Evolutionary conservation across 2,113 vertebrate species (phyloP).

Genomic region (Dipodomys spectabilis): DNA sequence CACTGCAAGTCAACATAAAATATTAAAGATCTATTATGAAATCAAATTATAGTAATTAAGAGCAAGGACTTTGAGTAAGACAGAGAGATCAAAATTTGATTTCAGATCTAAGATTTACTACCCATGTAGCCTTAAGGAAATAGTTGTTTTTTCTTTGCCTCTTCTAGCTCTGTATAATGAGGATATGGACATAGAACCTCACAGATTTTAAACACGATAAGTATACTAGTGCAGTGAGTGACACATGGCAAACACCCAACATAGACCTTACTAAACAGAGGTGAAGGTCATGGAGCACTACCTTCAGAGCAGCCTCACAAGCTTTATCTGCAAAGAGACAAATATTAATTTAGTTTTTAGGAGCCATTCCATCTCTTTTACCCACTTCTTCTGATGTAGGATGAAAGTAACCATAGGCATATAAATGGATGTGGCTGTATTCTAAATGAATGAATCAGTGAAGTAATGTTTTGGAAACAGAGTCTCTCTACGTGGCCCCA

Average conservation of each 20-base stretch:
- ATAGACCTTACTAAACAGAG: neutral
- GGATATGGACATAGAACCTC: neutral
- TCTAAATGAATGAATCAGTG: neutral
- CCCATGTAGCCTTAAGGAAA: neutral
- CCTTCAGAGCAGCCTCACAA: neutral
- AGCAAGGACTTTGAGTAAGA: neutral
- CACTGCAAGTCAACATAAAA: neutral
- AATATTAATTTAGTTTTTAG: neutral
- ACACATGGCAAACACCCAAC: neutral
- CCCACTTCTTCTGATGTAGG: neutral
- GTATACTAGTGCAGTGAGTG: neutral
- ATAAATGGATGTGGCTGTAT: neutral
- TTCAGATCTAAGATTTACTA: neutral
- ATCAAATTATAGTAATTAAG: neutral
- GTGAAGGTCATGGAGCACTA: neutral
- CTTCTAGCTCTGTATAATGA: neutral
- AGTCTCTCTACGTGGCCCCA: neutral
- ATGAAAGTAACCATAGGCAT: neutral
- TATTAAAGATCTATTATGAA: neutral
- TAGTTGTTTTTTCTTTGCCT: neutral
- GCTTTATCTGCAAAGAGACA: slow-evolving; percentile 4
- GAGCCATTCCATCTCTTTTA: neutral
- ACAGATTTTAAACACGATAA: neutral
- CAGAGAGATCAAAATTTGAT: neutral
- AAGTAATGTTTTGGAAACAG: neutral